These are phyloP conservation scores for Hemistola chrysoprasaria DNA, from an alignment of 2,888 invertebrate genomes.

Conservation along the genomic window DNA sequence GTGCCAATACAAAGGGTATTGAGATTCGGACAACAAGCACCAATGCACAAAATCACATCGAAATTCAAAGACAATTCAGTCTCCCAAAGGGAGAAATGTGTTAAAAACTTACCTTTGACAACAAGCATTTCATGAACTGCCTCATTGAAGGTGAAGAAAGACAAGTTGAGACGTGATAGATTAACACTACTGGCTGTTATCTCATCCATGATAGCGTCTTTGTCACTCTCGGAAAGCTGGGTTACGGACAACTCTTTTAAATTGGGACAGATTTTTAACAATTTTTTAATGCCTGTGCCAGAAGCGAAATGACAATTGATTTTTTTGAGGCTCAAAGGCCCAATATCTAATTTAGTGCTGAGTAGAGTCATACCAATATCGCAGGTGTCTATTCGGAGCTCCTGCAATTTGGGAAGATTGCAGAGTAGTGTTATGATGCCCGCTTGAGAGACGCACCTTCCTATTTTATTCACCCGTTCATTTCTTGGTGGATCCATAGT, in stretches of 20 bases:
- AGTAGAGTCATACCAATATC: slow-evolving; percentile 75
- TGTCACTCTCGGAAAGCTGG: slow-evolving; percentile 67
- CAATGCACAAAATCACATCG: slow-evolving; percentile 63
- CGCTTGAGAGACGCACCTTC: slow-evolving; percentile 70
- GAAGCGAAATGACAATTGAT: slow-evolving; percentile 75
- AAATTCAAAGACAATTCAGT: slow-evolving; percentile 66
- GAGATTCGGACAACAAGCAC: slow-evolving; percentile 67
- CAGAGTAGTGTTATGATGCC: slow-evolving; percentile 68
- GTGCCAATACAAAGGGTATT: slow-evolving; percentile 66
- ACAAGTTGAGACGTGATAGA: slow-evolving; percentile 62
- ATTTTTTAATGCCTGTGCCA: slow-evolving; percentile 64
- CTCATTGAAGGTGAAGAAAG: slow-evolving; percentile 70
- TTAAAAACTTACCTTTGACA: slow-evolving; percentile 66
- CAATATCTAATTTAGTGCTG: slow-evolving; percentile 55
- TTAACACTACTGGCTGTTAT: slow-evolving; percentile 61
- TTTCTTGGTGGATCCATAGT: slow-evolving; percentile 76
- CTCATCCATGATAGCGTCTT: slow-evolving; percentile 69
- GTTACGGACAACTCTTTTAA: slow-evolving; percentile 69
- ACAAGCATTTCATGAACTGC: slow-evolving; percentile 61
- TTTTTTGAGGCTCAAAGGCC: slow-evolving; percentile 67
- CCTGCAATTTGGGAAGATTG: slow-evolving; percentile 67
- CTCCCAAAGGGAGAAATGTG: slow-evolving; percentile 74
- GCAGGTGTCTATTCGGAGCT: slow-evolving; percentile 72
- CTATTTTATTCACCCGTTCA: slow-evolving; percentile 64
- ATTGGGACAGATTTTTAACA: slow-evolving; percentile 69